A percentile compares a stretch with the other conserved stretches of the same genome.
Conservation (phyloP, 1,140 invertebrate genomes). For the Phymorhynchus buccinoides region DNA sequence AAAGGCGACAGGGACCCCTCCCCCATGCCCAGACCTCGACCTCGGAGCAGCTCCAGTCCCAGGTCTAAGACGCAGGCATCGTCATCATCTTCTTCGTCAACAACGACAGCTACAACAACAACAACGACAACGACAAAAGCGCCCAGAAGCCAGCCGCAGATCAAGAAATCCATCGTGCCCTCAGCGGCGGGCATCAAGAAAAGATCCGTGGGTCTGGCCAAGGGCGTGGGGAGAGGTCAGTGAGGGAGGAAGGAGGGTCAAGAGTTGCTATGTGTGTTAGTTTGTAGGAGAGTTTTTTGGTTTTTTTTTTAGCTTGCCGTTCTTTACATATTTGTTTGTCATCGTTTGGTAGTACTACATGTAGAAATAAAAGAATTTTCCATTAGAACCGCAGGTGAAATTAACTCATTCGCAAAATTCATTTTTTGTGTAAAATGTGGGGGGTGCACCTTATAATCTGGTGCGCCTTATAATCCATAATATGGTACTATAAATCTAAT, state of each 20-base stretch:
- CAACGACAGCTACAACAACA: not conserved
- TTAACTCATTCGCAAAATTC: no score
- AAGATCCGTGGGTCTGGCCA: not conserved
- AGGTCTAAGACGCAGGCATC: no score
- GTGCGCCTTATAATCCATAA: no score
- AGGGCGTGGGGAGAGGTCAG: not conserved
- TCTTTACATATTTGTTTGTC: no score
- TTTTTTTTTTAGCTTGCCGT: not conserved
- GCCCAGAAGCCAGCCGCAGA: not conserved
- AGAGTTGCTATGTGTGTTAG: not conserved
- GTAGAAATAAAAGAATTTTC: no score
- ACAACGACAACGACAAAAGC: not conserved
- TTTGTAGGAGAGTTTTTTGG: not conserved
- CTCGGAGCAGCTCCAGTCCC: not conserved
- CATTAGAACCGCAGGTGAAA: no score
- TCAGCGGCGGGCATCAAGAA: not conserved
- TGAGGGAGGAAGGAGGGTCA: not conserved
- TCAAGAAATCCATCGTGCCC: not conserved
- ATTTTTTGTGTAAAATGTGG: not conserved
- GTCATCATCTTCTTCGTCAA: no score
- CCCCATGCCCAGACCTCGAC: not conserved
- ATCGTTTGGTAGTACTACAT: no score
- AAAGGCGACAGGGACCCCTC: not conserved
- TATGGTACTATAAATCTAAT: no score
- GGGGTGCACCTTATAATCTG: no score